Conservation (phyloP, 2,888 invertebrate genomes). For the Boloria euphrosyne region DNA sequence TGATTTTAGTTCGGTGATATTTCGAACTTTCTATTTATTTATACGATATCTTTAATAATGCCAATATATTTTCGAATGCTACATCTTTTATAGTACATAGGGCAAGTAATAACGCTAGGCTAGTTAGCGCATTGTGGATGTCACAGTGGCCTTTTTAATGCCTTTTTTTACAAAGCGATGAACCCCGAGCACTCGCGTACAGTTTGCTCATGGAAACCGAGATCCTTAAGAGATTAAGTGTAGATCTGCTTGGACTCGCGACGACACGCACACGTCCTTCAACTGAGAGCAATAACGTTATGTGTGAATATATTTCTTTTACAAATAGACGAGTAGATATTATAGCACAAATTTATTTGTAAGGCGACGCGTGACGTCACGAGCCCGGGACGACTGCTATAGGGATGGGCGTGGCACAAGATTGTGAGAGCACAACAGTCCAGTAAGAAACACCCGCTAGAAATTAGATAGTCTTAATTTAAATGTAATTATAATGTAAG, state of each 20-base stretch:
- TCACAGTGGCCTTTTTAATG: conserved; percentile 75
- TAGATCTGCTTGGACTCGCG: conserved; percentile 13
- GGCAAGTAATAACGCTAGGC: conserved; percentile 66
- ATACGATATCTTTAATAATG: conserved; percentile 61
- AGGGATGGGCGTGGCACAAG: conserved; percentile 51
- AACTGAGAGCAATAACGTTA: neutral
- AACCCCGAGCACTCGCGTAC: conserved; percentile 52
- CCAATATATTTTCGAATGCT: conserved; percentile 56
- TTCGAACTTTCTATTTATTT: conserved; percentile 71
- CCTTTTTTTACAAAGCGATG: conserved; percentile 70
- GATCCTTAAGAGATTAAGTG: conserved; percentile 50
- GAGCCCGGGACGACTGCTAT: conserved; percentile 16
- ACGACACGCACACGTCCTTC: conserved; percentile 9
- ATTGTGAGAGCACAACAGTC: conserved; percentile 68
- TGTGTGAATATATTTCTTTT: conserved; percentile 20
- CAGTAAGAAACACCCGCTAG: conserved; percentile 78
- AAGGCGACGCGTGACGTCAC: conserved; percentile 12
- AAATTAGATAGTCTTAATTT: conserved; percentile 80
- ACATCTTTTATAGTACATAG: conserved; percentile 61
- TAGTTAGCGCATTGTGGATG: conserved; percentile 72
- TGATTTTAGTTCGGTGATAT: conserved; percentile 78
- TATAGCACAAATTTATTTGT: conserved; percentile 29
- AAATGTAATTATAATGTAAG: conserved; percentile 78
- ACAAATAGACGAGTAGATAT: conserved; percentile 18
- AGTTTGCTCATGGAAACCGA: conserved; percentile 39